Evolutionary conservation across 2,113 vertebrate genomes (phyloP).

Genomic region (Penelope pileata): DNA sequence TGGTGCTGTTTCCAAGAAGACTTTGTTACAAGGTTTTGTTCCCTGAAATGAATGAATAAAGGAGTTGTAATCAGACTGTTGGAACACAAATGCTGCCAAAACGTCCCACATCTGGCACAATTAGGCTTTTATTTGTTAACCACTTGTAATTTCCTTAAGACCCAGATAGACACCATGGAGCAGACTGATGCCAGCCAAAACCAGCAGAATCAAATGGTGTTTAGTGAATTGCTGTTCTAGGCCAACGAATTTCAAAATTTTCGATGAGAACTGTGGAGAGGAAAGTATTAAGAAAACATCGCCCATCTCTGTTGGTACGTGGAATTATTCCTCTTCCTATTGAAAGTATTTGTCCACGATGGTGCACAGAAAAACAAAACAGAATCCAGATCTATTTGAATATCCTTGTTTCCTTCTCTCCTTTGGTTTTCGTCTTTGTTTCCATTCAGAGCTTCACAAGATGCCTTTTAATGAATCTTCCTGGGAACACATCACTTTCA

Average conservation of each 20-base stretch:
- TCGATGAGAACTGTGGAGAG: neutral
- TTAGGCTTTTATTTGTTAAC: neutral
- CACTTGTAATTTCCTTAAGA: neutral
- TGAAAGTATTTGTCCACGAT: neutral
- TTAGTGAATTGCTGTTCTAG: neutral
- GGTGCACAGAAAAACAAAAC: neutral
- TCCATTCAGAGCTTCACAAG: neutral
- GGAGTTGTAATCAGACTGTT: neutral
- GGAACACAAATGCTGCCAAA: conserved; percentile 6
- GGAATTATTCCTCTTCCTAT: neutral
- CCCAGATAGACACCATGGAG: neutral
- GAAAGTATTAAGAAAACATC: neutral
- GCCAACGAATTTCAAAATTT: neutral
- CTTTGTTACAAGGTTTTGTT: neutral
- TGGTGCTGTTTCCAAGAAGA: conserved; percentile 11
- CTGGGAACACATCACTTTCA: neutral
- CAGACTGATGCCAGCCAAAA: neutral
- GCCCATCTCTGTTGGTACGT: accelerated
- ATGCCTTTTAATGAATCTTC: neutral
- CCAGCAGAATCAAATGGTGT: neutral
- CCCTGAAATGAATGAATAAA: conserved; percentile 17
- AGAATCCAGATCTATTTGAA: neutral
- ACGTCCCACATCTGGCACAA: neutral
- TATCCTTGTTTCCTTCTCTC: accelerated
- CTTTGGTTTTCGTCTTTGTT: neutral